These are phyloP conservation scores for Hirudinaria manillensis DNA, from an alignment of 2,888 invertebrate genomes.

Conservation along the genomic window DNA sequence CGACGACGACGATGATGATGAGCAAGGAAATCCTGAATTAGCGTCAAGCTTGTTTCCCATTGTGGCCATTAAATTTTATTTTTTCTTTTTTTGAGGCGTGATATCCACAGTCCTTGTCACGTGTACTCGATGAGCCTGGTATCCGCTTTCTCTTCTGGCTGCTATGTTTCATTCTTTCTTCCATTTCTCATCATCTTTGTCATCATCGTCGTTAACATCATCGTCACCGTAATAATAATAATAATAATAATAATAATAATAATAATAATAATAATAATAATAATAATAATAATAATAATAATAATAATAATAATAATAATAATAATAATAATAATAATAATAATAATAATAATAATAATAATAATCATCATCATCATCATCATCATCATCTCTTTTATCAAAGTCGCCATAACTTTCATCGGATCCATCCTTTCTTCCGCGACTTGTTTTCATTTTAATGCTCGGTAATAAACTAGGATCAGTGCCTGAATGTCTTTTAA, in stretches of 20 bases:
- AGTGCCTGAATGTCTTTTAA: too few relatives aligned
- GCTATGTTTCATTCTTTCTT: not conserved
- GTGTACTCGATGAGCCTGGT: not conserved
- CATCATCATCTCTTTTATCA: constrained; percentile 25
- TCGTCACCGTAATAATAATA: constrained; percentile 19
- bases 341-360: constrained; percentile 25
- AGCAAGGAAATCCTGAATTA: not conserved
- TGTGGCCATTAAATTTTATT: not conserved
- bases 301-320: constrained; percentile 16
- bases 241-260: constrained; percentile 17
- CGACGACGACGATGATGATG: too few relatives aligned
- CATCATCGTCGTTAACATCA: constrained; percentile 26
- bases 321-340: constrained; percentile 13
- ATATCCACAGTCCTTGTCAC: not conserved
- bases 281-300: constrained; percentile 16
- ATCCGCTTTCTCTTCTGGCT: not conserved
- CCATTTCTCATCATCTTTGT: not conserved
- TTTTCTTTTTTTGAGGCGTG: not conserved
- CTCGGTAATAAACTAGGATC: too few relatives aligned
- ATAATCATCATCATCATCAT: constrained; percentile 25
- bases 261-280: not conserved
- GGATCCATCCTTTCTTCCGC: too few relatives aligned
- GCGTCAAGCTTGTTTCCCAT: not conserved
- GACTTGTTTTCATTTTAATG: too few relatives aligned
- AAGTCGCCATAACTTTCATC: constrained; percentile 9